Evolutionary conservation across 1,140 invertebrate species (phyloP).

Genomic region (Leptestheria dahalacensis): DNA sequence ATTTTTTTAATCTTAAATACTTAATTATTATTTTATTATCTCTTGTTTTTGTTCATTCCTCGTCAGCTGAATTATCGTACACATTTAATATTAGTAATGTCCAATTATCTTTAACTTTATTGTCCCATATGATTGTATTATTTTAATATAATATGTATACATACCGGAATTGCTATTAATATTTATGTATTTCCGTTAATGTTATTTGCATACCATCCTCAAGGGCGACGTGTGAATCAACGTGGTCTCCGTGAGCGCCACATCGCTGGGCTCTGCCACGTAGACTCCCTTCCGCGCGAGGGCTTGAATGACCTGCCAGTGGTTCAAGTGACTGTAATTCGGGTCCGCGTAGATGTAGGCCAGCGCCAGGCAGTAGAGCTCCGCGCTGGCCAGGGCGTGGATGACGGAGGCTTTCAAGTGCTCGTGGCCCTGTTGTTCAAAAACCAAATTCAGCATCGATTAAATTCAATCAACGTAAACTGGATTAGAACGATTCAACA

Average conservation of each 20-base stretch:
- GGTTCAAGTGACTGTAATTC: conserved; percentile 86
- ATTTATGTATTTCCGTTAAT: too few species aligned
- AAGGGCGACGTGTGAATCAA: conserved; percentile 90
- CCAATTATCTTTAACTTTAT: too few species aligned
- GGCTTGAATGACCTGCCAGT: conserved; percentile 83
- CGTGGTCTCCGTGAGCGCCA: conserved; percentile 83
- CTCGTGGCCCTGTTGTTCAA: conserved; percentile 57
- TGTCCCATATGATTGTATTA: too few species aligned
- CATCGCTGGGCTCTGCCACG: conserved; percentile 64
- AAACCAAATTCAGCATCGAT: neutral
- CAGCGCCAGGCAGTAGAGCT: conserved; percentile 87
- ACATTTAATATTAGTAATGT: too few species aligned
- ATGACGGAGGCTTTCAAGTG: conserved; percentile 86
- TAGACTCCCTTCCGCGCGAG: conserved; percentile 80
- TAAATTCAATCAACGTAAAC: too few species aligned
- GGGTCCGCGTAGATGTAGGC: conserved; percentile 94
- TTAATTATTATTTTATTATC: too few species aligned
- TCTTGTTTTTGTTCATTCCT: too few species aligned
- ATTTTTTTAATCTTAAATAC: too few species aligned
- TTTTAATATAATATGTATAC: too few species aligned
- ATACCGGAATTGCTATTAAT: too few species aligned
- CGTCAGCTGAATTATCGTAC: too few species aligned
- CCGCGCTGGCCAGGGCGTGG: conserved; percentile 80
- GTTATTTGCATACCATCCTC: conserved; percentile 86
- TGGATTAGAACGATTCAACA: too few species aligned